Evolutionary conservation across 2,113 vertebrate species (phyloP), one percentile per base, ranked within the genome.

Genomic region (Campylomormyrus tamandua): DNA sequence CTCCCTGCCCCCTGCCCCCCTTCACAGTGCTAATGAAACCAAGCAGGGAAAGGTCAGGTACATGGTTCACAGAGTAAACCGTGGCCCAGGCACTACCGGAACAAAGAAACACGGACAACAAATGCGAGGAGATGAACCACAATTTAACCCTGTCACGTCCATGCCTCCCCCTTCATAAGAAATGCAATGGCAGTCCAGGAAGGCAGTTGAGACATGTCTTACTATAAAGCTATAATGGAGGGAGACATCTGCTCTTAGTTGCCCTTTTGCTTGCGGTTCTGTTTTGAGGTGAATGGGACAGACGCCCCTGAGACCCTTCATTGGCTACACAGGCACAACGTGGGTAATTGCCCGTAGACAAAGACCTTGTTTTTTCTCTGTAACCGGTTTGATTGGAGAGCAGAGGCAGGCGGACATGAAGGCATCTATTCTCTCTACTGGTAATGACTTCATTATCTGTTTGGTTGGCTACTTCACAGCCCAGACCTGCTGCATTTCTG

Each of bases 261-360:
- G 42, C 31, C 42, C 77, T 45, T 45, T 39, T 83, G 77, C 42
- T 19, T 42, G 77, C 17, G 0, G 35, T 21, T 83, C 77, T 83
- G 77, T 83, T 83, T 39, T 83, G 77, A 19, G 77, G 31, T 83
- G 77, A 45, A 83, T 83, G 77, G 35, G 77, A 83, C 77, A 83
- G 35, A 45, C 13, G 62, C 77, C 77, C 35, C 39, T 7, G 77
- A 83, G 77, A 83, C 31, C 19, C 21, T 45, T 45, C 42, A 45
- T 83, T 45, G 31, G 77, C 39, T 45, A 39, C 77, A 83, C 77
- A 45, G 77, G 83, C 83, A 46, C 19, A 84, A 6, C 42, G 24
- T n/a, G 45, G 83, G 83, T 84, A 45, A 84, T 21, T 24, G 45
- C 17, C 83, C 45, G 19, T 84, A 46, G 45, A 45, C 45, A 46